phyloP scores from a whole-genome alignment of 2,113 vertebrate genomes.

The Mixornis gularis region DNA sequence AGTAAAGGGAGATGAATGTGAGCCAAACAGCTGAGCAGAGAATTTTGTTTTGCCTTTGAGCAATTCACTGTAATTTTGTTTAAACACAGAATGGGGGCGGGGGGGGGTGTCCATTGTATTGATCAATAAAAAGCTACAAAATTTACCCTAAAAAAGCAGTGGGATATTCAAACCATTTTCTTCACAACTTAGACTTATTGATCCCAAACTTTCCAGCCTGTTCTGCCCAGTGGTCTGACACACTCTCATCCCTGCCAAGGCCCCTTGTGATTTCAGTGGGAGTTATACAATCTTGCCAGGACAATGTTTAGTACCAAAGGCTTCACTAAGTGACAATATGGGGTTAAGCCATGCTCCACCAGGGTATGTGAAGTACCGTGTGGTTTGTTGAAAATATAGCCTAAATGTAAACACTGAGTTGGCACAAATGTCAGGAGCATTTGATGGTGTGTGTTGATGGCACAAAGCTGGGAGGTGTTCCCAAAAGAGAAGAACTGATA shows the following conservation, averaged over 20 bases:
- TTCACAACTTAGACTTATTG: neutral
- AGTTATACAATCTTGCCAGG: neutral
- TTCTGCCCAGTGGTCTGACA: neutral
- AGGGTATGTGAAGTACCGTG: neutral
- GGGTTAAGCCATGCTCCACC: neutral
- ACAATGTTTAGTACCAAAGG: neutral
- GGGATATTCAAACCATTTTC: neutral
- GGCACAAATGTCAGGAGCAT: neutral
- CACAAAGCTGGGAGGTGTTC: neutral
- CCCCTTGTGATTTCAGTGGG: neutral
- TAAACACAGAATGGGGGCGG: neutral
- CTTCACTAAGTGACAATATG: neutral
- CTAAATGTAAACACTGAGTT: neutral
- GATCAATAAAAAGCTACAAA: conserved; percentile 15
- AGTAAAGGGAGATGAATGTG: conserved; percentile 62
- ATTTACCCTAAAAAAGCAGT: neutral
- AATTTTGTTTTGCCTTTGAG: conserved; percentile 63
- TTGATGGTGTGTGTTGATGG: neutral
- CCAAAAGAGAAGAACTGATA: neutral
- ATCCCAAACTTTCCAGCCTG: neutral
- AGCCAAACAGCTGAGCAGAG: conserved; percentile 65
- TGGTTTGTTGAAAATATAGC: neutral
- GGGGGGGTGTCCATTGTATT: neutral
- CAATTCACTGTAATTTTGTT: conserved; percentile 56
- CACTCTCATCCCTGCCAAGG: neutral